Conservation (phyloP, 2,888 invertebrate species). For the Scaptomyza parva region DNA sequence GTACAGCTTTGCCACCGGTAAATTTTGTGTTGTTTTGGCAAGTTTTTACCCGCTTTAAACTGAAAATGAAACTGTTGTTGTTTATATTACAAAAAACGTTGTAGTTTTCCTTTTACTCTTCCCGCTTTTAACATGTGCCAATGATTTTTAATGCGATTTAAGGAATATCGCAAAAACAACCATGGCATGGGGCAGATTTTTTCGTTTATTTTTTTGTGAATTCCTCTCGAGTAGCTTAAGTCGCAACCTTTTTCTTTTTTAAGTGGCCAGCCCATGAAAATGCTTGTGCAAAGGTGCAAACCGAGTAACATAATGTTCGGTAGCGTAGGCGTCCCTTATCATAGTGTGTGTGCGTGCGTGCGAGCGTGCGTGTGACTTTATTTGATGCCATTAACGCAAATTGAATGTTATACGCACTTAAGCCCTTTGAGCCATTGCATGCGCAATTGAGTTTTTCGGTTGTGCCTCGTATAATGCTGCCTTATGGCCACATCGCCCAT, state of each 20-base stretch:
- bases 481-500: slow-evolving; percentile 33
- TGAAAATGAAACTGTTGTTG: slow-evolving; percentile 72
- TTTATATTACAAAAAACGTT: slow-evolving; percentile 28
- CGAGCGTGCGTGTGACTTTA: slow-evolving; percentile 63
- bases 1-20: slow-evolving; percentile 20
- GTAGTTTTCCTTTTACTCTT: slow-evolving; percentile 29
- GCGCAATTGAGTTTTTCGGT: slow-evolving; percentile 73
- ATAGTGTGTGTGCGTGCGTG: slow-evolving; percentile 29
- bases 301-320: slow-evolving; percentile 37
- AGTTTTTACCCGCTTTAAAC: slow-evolving; percentile 68
- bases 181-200: slow-evolving; percentile 2
- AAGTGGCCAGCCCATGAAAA: slow-evolving; percentile 73
- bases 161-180: slow-evolving; percentile 50
- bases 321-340: slow-evolving; percentile 8
- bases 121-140: slow-evolving; percentile 48
- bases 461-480: slow-evolving; percentile 21
- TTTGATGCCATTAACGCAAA: slow-evolving; percentile 78
- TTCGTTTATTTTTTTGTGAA: slow-evolving; percentile 4
- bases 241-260: slow-evolving; percentile 69
- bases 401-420: slow-evolving; percentile 75
- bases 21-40: slow-evolving; percentile 61
- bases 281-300: slow-evolving; percentile 50
- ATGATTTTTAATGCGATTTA: slow-evolving; percentile 81
- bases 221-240: slow-evolving; percentile 51
- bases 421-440: slow-evolving; percentile 73